phyloP scores from a whole-genome alignment of 2,113 vertebrate genomes.

The Gambusia holbrooki region DNA sequence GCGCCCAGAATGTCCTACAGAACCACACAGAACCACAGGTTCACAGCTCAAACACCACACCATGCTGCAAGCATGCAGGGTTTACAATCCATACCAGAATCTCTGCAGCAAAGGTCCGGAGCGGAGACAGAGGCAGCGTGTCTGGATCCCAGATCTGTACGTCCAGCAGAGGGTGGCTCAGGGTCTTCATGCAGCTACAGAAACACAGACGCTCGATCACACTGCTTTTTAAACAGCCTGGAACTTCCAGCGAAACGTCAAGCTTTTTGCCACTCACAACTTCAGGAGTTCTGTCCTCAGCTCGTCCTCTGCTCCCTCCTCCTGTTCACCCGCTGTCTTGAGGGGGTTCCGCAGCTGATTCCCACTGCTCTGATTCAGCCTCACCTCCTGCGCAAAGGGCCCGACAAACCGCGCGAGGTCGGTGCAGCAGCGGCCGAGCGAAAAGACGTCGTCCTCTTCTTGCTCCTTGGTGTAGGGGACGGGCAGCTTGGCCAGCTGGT shows the following conservation, averaged over 20 bases:
- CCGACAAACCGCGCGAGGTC: slow-evolving; percentile 84
- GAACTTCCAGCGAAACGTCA: background rate
- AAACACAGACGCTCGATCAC: slow-evolving; percentile 3
- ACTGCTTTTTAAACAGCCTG: background rate
- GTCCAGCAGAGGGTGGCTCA: slow-evolving; percentile 86
- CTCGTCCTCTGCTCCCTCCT: slow-evolving; percentile 73
- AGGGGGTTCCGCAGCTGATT: background rate
- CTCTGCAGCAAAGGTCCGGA: slow-evolving; percentile 87
- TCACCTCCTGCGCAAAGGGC: slow-evolving; percentile 88
- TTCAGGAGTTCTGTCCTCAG: slow-evolving; percentile 90
- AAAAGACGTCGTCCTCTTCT: slow-evolving; percentile 85
- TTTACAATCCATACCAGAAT: slow-evolving; percentile 84
- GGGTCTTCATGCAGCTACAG: slow-evolving; percentile 90
- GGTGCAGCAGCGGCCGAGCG: slow-evolving; percentile 86
- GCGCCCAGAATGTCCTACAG: slow-evolving; percentile 52
- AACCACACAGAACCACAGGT: slow-evolving; percentile 2
- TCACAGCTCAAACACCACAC: background rate
- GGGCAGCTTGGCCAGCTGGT: slow-evolving; percentile 87
- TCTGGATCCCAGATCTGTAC: slow-evolving; percentile 85
- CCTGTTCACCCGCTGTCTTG: background rate
- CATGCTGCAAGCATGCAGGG: background rate
- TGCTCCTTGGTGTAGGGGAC: slow-evolving; percentile 89
- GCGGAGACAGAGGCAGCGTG: slow-evolving; percentile 81
- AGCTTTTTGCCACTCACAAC: slow-evolving; percentile 83
- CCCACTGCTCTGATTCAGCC: slow-evolving; percentile 52